Percentiles rank a stretch among this genome's conserved stretches.
phyloP scores from a whole-genome alignment of 2,797 vertebrate species.

The Hypotaenidia okinawae region DNA sequence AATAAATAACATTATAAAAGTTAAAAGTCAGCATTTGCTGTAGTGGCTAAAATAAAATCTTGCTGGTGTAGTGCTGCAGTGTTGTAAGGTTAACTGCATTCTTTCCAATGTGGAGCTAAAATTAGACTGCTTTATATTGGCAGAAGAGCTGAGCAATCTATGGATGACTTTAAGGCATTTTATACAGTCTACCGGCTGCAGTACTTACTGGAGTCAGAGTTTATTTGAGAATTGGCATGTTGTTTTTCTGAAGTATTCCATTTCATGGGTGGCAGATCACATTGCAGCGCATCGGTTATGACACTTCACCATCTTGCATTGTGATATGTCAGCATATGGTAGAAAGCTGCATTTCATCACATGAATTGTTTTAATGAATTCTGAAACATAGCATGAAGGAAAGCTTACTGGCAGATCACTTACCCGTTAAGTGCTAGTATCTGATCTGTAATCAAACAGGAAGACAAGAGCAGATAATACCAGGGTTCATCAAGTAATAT shows the following conservation, averaged over 20 bases:
- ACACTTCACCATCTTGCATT: conserved; percentile 29
- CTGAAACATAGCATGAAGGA: conserved; percentile 3
- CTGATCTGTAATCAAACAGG: conserved; percentile 20
- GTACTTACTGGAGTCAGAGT: not conserved
- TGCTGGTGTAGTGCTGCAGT: not conserved
- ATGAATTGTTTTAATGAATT: not conserved
- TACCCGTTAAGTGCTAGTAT: conserved; percentile 8
- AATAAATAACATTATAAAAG: conserved; percentile 5
- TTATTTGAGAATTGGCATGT: not conserved
- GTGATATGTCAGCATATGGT: conserved; percentile 46
- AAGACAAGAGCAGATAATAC: not conserved
- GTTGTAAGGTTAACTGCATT: conserved; percentile 17
- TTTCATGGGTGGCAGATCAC: conserved; percentile 41
- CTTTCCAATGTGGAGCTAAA: not conserved
- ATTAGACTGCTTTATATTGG: not conserved
- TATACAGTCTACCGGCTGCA: not conserved
- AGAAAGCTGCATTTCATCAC: not conserved
- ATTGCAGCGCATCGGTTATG: not conserved
- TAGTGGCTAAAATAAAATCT: conserved; percentile 31
- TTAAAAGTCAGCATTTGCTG: conserved; percentile 31
- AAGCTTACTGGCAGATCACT: conserved; percentile 5
- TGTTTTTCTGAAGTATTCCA: conserved; percentile 42
- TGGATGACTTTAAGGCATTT: conserved; percentile 17
- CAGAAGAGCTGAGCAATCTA: not conserved
- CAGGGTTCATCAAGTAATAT: not conserved